Conservation (phyloP, 2,797 vertebrate species). For the Ciconia nigra region DNA sequence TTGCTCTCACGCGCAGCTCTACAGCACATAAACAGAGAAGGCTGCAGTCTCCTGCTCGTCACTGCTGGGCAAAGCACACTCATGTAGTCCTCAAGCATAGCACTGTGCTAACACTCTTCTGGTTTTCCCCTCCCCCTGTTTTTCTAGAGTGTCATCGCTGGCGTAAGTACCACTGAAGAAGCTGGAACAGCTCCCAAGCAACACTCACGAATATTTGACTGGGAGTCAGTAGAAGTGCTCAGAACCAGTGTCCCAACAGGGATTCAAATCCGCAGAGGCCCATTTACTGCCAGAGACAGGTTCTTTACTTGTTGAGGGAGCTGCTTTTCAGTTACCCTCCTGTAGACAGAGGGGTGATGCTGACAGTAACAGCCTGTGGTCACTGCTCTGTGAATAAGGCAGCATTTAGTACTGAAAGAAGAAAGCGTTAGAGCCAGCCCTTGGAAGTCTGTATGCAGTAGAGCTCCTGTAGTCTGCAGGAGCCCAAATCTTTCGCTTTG, state of each 20-base stretch:
- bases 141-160: constrained; percentile 33
- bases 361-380: neutral
- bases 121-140: accelerated
- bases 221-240: neutral
- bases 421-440: neutral
- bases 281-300: neutral
- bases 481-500: neutral
- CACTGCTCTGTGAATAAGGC: neutral
- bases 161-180: constrained; percentile 48
- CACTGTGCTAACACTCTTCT: neutral
- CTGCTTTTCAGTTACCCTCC: neutral
- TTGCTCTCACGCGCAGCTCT: accelerated
- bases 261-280: neutral
- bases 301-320: neutral
- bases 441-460: neutral
- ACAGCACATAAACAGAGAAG: neutral
- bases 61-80: neutral
- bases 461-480: neutral
- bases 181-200: neutral
- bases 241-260: neutral
- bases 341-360: neutral
- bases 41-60: neutral
- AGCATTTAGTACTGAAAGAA: too few species aligned
- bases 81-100: accelerated
- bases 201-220: accelerated